Conservation (phyloP, 1,140 invertebrate species). For the Drosophila sp. region DNA sequence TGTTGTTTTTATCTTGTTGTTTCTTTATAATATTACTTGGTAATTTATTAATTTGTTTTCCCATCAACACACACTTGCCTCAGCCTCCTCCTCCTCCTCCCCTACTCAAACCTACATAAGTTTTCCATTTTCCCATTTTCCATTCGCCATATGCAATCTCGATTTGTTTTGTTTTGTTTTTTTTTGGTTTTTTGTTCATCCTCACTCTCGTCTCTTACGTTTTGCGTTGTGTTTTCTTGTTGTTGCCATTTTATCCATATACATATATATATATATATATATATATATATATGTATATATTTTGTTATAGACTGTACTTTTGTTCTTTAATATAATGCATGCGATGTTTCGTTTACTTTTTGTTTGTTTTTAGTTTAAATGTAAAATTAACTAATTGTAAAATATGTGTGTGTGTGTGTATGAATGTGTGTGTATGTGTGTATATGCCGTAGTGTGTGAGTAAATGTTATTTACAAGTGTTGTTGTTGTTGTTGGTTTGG, state of each 20-base stretch:
- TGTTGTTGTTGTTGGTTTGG: conserved; percentile 38
- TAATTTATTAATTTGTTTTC: conserved; percentile 72
- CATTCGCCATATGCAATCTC: conserved; percentile 5
- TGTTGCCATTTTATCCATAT: background rate
- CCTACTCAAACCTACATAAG: conserved; percentile 27
- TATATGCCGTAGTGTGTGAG: conserved; percentile 25
- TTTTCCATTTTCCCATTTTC: conserved; percentile 13
- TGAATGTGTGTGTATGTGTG: conserved; percentile 25
- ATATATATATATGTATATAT: conserved; percentile 1
- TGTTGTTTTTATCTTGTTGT: conserved; percentile 36
- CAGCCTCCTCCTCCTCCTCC: conserved; percentile 17
- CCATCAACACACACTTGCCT: conserved; percentile 48
- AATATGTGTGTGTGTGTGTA: conserved; percentile 50
- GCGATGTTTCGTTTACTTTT: conserved; percentile 66
- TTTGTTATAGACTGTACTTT: conserved; percentile 32
- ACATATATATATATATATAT: background rate
- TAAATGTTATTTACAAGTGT: conserved; percentile 71
- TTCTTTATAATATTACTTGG: conserved; percentile 78
- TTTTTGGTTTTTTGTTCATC: background rate
- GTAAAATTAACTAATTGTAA: conserved; percentile 78
- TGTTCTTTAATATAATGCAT: conserved; percentile 66
- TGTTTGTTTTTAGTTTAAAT: conserved; percentile 27
- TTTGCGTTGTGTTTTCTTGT: conserved; percentile 4
- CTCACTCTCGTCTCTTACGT: conserved; percentile 5
- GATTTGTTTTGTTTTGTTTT: conserved; percentile 32